Evolutionary conservation across 2,797 vertebrate species (phyloP).

Genomic region (Nothura maculosa): DNA sequence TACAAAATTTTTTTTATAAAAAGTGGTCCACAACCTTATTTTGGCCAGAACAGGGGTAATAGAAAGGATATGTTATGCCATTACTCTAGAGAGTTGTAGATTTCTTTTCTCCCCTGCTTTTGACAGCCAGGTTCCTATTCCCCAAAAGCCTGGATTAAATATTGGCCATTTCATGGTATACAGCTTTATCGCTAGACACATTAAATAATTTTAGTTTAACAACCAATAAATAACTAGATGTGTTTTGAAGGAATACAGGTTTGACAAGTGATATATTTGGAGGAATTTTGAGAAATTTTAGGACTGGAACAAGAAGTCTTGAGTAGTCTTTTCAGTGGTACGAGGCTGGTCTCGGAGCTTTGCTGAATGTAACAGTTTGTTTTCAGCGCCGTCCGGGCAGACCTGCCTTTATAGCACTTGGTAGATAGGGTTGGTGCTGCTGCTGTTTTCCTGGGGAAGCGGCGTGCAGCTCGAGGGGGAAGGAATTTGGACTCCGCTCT

Average conservation of each 20-base stretch:
- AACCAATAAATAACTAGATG: slow-evolving; percentile 76
- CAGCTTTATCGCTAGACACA: slow-evolving; percentile 35
- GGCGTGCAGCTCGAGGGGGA: slow-evolving; percentile 80
- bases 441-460: slow-evolving; percentile 74
- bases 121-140: slow-evolving; percentile 17
- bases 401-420: slow-evolving; percentile 88
- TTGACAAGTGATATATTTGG: slow-evolving; percentile 54
- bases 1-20: slow-evolving; percentile 87
- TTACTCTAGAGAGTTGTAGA: background rate
- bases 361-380: slow-evolving; percentile 16
- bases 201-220: slow-evolving; percentile 75
- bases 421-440: slow-evolving; percentile 87
- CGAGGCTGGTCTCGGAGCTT: slow-evolving; percentile 7
- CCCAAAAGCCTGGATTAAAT: slow-evolving; percentile 47
- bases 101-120: slow-evolving; percentile 20
- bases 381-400: slow-evolving; percentile 3
- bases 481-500: slow-evolving; percentile 68
- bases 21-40: slow-evolving; percentile 91
- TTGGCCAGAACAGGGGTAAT: slow-evolving; percentile 64
- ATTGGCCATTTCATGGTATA: slow-evolving; percentile 61
- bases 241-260: slow-evolving; percentile 65
- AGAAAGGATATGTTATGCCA: slow-evolving; percentile 21
- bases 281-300: slow-evolving; percentile 73
- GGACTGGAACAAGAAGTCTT: slow-evolving; percentile 59
- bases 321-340: slow-evolving; percentile 34